Percentiles rank a stretch among this genome's conserved stretches.
These are phyloP conservation scores for Ditula angustiorana DNA, from an alignment of 2,888 invertebrate genomes.

Conservation along the genomic window DNA sequence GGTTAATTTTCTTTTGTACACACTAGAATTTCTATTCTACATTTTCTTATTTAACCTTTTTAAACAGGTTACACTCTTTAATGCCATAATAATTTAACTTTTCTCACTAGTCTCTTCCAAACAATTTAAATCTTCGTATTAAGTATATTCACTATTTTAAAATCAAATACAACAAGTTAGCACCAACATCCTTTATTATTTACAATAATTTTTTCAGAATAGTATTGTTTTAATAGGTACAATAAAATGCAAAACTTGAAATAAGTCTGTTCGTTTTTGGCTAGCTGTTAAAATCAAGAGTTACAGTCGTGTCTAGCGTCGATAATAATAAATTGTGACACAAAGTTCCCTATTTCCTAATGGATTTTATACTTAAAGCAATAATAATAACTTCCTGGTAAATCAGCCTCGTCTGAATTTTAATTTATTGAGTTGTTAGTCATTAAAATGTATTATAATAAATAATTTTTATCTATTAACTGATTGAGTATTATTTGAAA, in stretches of 20 bases:
- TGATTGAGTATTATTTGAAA: constrained; percentile 62
- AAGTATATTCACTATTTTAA: background rate
- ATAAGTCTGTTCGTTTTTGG: background rate
- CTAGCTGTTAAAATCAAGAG: background rate
- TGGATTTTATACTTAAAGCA: constrained; percentile 19
- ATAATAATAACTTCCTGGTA: constrained; percentile 21
- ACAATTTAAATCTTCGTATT: background rate
- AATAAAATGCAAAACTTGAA: background rate
- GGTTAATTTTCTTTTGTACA: too few species aligned
- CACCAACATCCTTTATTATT: constrained; percentile 24
- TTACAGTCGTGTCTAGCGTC: background rate
- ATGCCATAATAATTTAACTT: constrained; percentile 13
- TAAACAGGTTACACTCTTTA: background rate
- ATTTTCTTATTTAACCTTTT: background rate
- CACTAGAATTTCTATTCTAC: background rate
- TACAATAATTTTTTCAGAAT: background rate
- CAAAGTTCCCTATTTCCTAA: background rate
- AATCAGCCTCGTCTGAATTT: constrained; percentile 39
- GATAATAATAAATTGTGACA: background rate
- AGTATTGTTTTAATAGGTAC: background rate
- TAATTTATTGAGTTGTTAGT: constrained; percentile 54
- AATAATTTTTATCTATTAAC: constrained; percentile 66
- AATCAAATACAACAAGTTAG: constrained; percentile 10
- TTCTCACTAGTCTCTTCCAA: constrained; percentile 2
- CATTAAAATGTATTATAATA: constrained; percentile 72